Percentiles rank a stretch among this genome's conserved stretches.
These are phyloP conservation scores for Peromyscus leucopus DNA, from an alignment of 2,113 vertebrate species.

Conservation along the genomic window DNA sequence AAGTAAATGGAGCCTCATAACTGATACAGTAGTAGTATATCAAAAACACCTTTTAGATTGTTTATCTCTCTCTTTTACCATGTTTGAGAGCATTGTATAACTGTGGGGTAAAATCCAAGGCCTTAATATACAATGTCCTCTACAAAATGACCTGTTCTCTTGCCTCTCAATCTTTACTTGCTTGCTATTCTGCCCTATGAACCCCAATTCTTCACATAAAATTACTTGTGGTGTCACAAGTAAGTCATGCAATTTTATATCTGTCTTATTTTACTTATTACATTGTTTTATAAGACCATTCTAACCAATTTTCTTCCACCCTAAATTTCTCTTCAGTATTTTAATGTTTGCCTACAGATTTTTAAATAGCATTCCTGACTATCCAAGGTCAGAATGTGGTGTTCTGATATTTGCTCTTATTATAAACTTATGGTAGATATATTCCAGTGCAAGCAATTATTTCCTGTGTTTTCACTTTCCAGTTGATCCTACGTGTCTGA, in stretches of 20 bases:
- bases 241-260: not conserved
- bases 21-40: not conserved
- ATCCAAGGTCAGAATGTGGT: not conserved
- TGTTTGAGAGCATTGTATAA: not conserved
- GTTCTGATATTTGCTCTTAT: not conserved
- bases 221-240: not conserved
- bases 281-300: not conserved
- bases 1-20: constrained; percentile 6
- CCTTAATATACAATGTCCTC: not conserved
- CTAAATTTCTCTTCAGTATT: constrained; percentile 34
- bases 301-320: not conserved
- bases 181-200: not conserved
- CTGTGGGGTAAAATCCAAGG: not conserved
- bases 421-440: constrained; percentile 1
- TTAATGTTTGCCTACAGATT: not conserved
- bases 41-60: not conserved
- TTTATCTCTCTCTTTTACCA: not conserved
- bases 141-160: not conserved
- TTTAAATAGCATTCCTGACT: constrained; percentile 16
- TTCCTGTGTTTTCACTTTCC: not conserved
- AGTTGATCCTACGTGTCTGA: not conserved
- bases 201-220: not conserved
- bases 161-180: not conserved
- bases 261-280: not conserved
- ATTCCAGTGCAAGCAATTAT: not conserved